phyloP scores from a whole-genome alignment of 2,888 invertebrate genomes.

The Acronicta leporina region DNA sequence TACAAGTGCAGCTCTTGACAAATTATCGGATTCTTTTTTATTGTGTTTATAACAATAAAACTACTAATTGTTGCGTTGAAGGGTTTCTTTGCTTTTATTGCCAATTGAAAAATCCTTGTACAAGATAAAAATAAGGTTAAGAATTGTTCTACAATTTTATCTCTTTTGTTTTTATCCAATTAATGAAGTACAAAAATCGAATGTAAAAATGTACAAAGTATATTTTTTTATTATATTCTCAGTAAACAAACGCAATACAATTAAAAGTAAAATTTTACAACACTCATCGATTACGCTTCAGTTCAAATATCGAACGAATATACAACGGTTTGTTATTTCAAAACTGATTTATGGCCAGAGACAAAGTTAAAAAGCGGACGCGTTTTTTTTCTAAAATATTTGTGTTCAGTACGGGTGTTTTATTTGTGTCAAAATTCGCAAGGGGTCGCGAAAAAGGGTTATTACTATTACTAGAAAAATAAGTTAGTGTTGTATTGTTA shows the following conservation, averaged over 20 bases:
- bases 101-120: background rate
- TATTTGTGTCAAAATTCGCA: slow-evolving; percentile 87
- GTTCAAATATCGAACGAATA: slow-evolving; percentile 79
- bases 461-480: slow-evolving; percentile 85
- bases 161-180: no score
- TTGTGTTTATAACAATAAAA: slow-evolving; percentile 26
- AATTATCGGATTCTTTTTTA: slow-evolving; percentile 47
- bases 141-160: no score
- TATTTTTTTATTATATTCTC: no score
- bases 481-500: slow-evolving; percentile 85
- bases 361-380: slow-evolving; percentile 81
- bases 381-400: slow-evolving; percentile 85
- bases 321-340: slow-evolving; percentile 79
- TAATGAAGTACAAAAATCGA: no score
- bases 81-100: background rate
- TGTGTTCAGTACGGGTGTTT: slow-evolving; percentile 87
- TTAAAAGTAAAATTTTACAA: slow-evolving; percentile 44
- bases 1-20: slow-evolving; percentile 61
- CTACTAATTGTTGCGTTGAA: slow-evolving; percentile 18
- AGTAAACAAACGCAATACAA: background rate
- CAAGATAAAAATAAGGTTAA: background rate
- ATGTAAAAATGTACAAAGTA: no score
- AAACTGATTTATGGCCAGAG: slow-evolving; percentile 86
- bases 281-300: slow-evolving; percentile 78
- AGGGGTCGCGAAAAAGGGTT: slow-evolving; percentile 86